Evolutionary conservation across 1,140 invertebrate genomes (phyloP).

Genomic region (Choristoneura fumiferana): DNA sequence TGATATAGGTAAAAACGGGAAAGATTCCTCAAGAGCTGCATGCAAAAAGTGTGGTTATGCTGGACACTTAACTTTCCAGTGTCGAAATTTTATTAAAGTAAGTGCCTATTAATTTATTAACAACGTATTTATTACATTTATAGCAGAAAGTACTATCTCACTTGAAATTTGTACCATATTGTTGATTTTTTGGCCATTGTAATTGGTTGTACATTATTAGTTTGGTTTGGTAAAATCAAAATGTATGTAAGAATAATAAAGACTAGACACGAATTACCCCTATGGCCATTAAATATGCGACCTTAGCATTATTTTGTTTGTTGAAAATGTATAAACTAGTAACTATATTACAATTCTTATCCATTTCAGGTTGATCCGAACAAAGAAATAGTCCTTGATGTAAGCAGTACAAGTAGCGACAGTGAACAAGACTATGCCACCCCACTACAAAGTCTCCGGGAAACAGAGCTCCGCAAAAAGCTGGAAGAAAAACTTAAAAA

Average conservation of each 20-base stretch:
- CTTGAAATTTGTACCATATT: too few relatives aligned
- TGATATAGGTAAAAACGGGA: slow-evolving; percentile 77
- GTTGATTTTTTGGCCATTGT: too few relatives aligned
- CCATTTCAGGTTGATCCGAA: slow-evolving; percentile 84
- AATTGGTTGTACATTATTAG: too few relatives aligned
- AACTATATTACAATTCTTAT: neutral
- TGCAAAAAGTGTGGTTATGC: slow-evolving; percentile 97
- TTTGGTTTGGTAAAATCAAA: too few relatives aligned
- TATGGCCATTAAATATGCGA: too few relatives aligned
- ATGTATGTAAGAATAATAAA: too few relatives aligned
- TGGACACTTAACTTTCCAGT: slow-evolving; percentile 97
- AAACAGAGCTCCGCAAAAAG: slow-evolving; percentile 86
- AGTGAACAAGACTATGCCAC: slow-evolving; percentile 90
- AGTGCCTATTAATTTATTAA: slow-evolving; percentile 47
- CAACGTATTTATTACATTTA: neutral
- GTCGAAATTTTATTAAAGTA: slow-evolving; percentile 96
- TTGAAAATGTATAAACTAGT: too few relatives aligned
- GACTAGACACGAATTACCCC: too few relatives aligned
- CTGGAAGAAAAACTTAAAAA: slow-evolving; percentile 61
- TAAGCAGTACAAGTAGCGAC: slow-evolving; percentile 96
- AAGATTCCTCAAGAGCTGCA: slow-evolving; percentile 87
- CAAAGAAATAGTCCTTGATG: slow-evolving; percentile 95
- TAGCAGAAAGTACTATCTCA: neutral
- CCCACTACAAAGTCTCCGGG: slow-evolving; percentile 88
- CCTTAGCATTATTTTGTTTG: too few relatives aligned